Percentiles rank a stretch among this genome's conserved stretches.
These are phyloP conservation scores for Hirtodrosophila confusa DNA, from an alignment of 2,888 invertebrate genomes.

Conservation along the genomic window DNA sequence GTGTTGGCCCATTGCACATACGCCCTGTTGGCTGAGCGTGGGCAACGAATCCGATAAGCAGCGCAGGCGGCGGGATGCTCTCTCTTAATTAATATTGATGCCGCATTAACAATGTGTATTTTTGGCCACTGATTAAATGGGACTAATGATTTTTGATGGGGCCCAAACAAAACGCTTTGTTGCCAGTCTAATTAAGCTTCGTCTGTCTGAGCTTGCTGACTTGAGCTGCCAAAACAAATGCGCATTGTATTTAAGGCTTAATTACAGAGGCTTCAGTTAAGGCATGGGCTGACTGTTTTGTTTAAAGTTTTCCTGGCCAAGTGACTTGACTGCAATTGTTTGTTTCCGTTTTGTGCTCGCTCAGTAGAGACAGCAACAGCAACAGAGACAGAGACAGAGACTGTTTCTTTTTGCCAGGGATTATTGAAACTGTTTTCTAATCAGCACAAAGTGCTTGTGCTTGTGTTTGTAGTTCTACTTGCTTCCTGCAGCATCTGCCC, in stretches of 20 bases:
- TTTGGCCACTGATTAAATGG: conserved; percentile 69
- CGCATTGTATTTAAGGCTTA: conserved; percentile 65
- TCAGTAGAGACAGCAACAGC: conserved; percentile 1
- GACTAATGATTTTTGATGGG: conserved; percentile 67
- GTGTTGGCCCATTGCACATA: conserved; percentile 52
- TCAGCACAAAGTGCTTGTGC: conserved; percentile 66
- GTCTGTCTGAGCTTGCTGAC: conserved; percentile 13
- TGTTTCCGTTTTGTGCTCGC: conserved; percentile 22
- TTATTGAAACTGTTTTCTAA: conserved; percentile 72
- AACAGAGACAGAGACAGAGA: conserved; percentile 5
- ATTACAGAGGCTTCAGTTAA: conserved; percentile 53
- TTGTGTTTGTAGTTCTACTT: conserved; percentile 26
- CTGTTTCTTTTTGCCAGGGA: conserved; percentile 29
- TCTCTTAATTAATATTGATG: conserved; percentile 74
- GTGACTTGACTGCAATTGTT: conserved; percentile 59
- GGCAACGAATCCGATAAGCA: conserved; percentile 17
- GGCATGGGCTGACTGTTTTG: conserved; percentile 45
- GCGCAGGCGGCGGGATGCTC: conserved; percentile 8
- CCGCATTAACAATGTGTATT: conserved; percentile 69
- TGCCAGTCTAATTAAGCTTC: conserved; percentile 64
- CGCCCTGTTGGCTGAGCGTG: conserved; percentile 23
- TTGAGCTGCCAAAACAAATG: conserved; percentile 59
- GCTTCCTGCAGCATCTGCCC: conserved; percentile 11
- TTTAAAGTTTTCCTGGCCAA: conserved; percentile 57
- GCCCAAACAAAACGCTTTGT: conserved; percentile 54